Base-by-base conservation (phyloP, 2,113 vertebrate species). In the Saguinus imperator region DNA sequence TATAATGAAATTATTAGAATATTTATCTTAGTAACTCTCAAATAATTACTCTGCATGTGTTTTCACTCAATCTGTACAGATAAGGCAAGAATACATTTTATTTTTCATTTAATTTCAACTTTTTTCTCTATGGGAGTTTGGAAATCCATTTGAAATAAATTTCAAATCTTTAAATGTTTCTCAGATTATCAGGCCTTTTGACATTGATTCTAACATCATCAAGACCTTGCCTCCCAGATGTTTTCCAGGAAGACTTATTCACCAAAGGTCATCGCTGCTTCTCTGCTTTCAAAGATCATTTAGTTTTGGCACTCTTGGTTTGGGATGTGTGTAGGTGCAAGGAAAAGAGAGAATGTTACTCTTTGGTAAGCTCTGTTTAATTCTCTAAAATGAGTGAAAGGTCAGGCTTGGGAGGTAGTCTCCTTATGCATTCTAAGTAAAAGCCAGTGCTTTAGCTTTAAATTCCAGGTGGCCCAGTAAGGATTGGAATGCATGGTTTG, bases 331-430 rank as follows among this genome's bases (percentile, higher is more conserved):
- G 91, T 83, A 96, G 96, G 89, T 87, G 97, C 87, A 57, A 68
- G n/a, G 95, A 84, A 64, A 73, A 73, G 93, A 96, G 93, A 96
- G 86, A 87, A 96, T 94, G 94, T 85, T 94, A 77, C 95, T 80
- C 96, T 94, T 79, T 45, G 20, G 76, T 97, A 96, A 97, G 72
- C 94, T 93, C 95, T 77, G 17, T 32, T 95, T 98, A 97, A 97
- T 96, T 96, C 84, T 97, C 84, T 91, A 92, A 96, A 97, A 82
- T 85, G 84, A 98, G 45, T 14, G 32, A 97, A 96, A 97, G 97
- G 96, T 97, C 97, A 92, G 0, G 3, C 52, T 2, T 18, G 18
- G 84, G 76, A 95, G 25, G 70, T 13, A 40, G 83, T 35, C 58
- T 82, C 25, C 16, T 37, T 43, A 20, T 64, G 66, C 93, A 87